Base-by-base conservation (phyloP, 2,888 invertebrate genomes). In the Cremastobaeus sp. region DNA sequence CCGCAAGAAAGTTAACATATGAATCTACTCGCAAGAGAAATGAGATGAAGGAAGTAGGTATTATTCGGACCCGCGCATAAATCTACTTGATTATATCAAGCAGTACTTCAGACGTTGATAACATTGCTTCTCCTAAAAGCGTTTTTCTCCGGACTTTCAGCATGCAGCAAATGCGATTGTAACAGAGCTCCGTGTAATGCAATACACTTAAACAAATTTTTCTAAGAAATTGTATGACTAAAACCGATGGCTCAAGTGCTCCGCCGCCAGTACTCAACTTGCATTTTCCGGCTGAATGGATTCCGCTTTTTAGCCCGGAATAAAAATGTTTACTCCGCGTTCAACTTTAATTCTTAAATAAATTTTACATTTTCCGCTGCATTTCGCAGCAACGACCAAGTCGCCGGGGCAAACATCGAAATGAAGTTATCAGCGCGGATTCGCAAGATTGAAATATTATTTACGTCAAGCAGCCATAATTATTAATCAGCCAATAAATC, bases 71-170 rank as follows among this genome's bases (percentile, higher is more conserved):
- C 14, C 39, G 54, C 17, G 37, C 54, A 69, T 60, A 60, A 69
- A 69, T 60, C 60, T 45, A 48, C 52, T 69, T 69, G 69, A 60
- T 68, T 68, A 57, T 59, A 68, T 68, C 66, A 50, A 59, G 57
- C 43, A 50, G 57, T 50, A 59, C 59, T 60, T 39, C 30, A 60
- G 60, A 69, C 50, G 59, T 68, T 68, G 68, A 59, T 59, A 68
- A 59, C 60, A 54, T 54, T 47, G 52, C 60, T 47, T 28, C 52
- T 68, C 25, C 5, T 45, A 8, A 21, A 60, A 69, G 15, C 39
- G 35, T 60, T 69, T 62, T 70, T 55, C 55, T 70, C 41, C n/a
- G 28, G 21, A 41, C 8, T 47, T 62, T 70, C 60, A 43, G 32
- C 60, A 35, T 54, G 35, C 15, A 43, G 43, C 34, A 68, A 50